A percentile compares a stretch with the other conserved stretches of the same genome.
These are phyloP conservation scores for Cyanistes caeruleus DNA, from an alignment of 2,113 vertebrate species.

Conservation along the genomic window DNA sequence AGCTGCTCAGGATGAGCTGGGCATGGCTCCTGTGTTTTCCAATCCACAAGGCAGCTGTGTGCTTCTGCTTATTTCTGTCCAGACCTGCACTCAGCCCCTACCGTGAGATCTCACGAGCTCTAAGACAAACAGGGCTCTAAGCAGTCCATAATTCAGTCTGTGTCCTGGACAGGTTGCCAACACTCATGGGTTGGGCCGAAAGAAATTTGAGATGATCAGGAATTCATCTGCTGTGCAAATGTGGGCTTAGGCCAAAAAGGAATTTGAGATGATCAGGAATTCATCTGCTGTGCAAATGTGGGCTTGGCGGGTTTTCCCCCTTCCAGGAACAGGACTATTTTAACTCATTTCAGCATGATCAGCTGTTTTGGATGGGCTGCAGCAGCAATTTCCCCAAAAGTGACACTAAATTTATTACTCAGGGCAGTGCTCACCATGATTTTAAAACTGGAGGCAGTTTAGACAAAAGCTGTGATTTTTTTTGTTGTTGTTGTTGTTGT, in stretches of 20 bases:
- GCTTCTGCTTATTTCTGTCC: not conserved
- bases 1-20: not conserved
- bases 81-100: not conserved
- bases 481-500: not conserved
- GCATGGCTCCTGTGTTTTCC: rapidly evolving
- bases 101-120: not conserved
- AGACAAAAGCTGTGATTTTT: not conserved
- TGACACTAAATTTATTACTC: not conserved
- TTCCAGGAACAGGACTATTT: not conserved
- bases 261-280: not conserved
- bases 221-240: not conserved
- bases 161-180: not conserved
- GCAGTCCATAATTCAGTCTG: not conserved
- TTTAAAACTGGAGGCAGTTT: not conserved
- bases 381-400: not conserved
- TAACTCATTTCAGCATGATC: not conserved
- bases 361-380: not conserved
- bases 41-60: rapidly evolving
- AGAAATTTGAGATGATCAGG: not conserved
- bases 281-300: not conserved
- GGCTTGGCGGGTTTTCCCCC: not conserved
- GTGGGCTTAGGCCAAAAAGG: not conserved
- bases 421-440: not conserved
- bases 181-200: not conserved
- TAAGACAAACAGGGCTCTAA: not conserved